These are phyloP conservation scores for Bombylius major DNA, from an alignment of 2,888 invertebrate genomes.

Conservation along the genomic window DNA sequence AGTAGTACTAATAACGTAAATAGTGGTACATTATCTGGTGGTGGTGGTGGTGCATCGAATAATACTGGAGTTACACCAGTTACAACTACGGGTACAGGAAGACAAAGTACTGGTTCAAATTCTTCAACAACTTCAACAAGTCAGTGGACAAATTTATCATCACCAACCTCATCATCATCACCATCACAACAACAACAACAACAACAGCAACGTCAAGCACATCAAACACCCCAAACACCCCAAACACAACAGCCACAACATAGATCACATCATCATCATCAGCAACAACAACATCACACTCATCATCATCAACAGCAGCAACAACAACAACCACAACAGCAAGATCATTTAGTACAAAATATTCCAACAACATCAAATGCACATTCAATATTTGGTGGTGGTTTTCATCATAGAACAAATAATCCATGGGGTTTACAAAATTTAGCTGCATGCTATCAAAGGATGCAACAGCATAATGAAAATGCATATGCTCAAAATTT, in stretches of 20 bases:
- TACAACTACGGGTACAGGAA: conserved; percentile 21
- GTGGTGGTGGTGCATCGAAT: neutral
- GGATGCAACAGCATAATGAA: conserved; percentile 25
- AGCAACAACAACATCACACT: conserved; percentile 22
- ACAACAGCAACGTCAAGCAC: conserved; percentile 14
- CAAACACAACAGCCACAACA: conserved; percentile 15
- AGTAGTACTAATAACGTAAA: neutral
- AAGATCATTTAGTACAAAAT: conserved; percentile 17
- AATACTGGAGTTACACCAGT: conserved; percentile 19
- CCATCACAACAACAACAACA: conserved; percentile 14
- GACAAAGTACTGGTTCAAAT: conserved; percentile 1
- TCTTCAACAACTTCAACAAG: neutral
- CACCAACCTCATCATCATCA: conserved; percentile 1
- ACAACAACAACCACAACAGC: conserved; percentile 21
- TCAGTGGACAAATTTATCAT: conserved; percentile 4
- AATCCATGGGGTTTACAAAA: conserved; percentile 34
- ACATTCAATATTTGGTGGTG: conserved; percentile 35
- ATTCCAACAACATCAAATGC: conserved; percentile 20
- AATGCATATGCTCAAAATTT: conserved; percentile 30
- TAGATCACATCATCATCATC: conserved; percentile 22
- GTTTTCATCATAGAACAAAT: conserved; percentile 34
- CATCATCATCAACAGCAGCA: conserved; percentile 21
- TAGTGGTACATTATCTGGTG: conserved; percentile 13
- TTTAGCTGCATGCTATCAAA: conserved; percentile 27
- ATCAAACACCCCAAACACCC: conserved; percentile 12